Evolutionary conservation across 2,888 invertebrate species (phyloP), one percentile per base, ranked within the genome.

Genomic region (Sarcophaga caerulescens): DNA sequence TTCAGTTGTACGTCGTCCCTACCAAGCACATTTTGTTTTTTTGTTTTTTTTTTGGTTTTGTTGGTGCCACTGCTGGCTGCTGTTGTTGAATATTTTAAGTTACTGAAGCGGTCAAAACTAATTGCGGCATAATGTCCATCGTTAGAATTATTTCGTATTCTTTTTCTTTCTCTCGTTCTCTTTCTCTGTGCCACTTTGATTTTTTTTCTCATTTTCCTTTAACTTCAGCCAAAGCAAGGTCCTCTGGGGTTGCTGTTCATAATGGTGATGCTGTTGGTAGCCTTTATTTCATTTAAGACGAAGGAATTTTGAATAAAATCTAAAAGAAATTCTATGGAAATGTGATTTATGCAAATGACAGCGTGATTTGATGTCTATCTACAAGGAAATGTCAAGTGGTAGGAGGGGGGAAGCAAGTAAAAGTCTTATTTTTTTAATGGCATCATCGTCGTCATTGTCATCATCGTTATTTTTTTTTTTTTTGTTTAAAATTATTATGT

Each of bases 311-410:
- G 10, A 3, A 52, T 12, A 17, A 52, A 52, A 52, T 82, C 44
- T 47, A 21, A 73, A 35, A 68, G 75, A 74, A 78, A 75, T 74
- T 52, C 17, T 78, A 84, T 85, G 85, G 84, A 84, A 87, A 87
- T 87, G 85, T 84, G 85, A 83, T 85, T 88, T 88, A 88, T 88
- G 87, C 87, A 86, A 88, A 88, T 81, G 86, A 86, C 86, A 84
- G 75, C 81, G 85, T 85, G 81, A 81, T 81, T 78, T 84, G 84
- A 86, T 86, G 86, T 81, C 69, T 81, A 84, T 86, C 84, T 81
- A 62, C 23, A 65, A 78, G 73, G 70, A 25, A 66, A 47, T 73
- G 62, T 23, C 8, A 52, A 79, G 68, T 21, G 62, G 66, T 14
- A 62, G 75, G 19, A 74, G 60, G 25, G n/a, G 17, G 73, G 71